These are phyloP conservation scores for Spea bombifrons DNA, from an alignment of 2,113 vertebrate species.

Conservation along the genomic window DNA sequence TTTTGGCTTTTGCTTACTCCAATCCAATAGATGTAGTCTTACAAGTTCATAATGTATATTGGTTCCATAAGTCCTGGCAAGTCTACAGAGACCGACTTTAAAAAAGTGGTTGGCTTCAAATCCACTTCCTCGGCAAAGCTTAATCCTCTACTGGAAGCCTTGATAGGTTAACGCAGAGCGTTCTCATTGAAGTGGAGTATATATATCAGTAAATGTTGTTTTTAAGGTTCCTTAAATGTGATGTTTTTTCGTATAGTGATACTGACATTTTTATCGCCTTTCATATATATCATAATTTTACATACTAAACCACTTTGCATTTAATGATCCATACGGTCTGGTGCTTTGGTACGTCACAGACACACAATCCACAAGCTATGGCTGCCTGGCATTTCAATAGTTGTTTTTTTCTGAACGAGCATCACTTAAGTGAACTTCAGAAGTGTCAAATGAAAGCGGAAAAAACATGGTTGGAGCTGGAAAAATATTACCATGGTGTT, in stretches of 20 bases:
- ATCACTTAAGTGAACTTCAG: too few relatives aligned
- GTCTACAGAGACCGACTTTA: slow-evolving; percentile 17
- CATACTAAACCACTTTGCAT: too few relatives aligned
- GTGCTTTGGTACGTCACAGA: too few relatives aligned
- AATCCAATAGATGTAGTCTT: slow-evolving; percentile 14
- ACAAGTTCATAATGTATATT: slow-evolving; percentile 12
- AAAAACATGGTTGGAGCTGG: too few relatives aligned
- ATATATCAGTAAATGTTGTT: neutral
- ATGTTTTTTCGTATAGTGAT: neutral
- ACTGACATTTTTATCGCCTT: too few relatives aligned
- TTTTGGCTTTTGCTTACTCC: neutral
- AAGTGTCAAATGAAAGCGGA: too few relatives aligned
- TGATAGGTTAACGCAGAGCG: slow-evolving; percentile 1
- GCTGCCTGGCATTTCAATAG: too few relatives aligned
- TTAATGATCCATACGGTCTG: too few relatives aligned
- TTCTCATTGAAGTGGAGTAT: neutral
- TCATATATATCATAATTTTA: too few relatives aligned
- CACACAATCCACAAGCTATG: too few relatives aligned
- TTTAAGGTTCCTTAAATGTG: neutral
- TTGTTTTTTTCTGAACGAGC: too few relatives aligned
- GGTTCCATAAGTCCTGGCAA: slow-evolving; percentile 35
- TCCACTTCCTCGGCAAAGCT: slow-evolving; percentile 10
- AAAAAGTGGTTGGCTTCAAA: slow-evolving; percentile 14
- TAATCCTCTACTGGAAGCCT: slow-evolving; percentile 6
- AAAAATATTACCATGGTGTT: too few relatives aligned